Conservation (phyloP, 2,888 invertebrate species). For the Diaprepes abbreviatus region DNA sequence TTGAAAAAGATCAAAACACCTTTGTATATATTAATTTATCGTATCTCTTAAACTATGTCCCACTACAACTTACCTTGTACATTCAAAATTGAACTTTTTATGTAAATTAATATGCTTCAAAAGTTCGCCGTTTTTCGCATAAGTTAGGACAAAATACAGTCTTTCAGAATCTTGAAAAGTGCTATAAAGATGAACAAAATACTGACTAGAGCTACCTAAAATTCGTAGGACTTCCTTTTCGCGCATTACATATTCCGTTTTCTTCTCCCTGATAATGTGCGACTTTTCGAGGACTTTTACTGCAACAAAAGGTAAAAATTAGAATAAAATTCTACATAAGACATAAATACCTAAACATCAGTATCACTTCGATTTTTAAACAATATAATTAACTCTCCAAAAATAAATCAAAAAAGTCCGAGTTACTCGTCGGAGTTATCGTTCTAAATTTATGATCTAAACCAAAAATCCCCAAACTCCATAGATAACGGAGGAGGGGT, state of each 20-base stretch:
- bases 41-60: too few relatives aligned
- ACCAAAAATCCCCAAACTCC: too few relatives aligned
- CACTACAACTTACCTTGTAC: conserved; percentile 84
- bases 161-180: conserved; percentile 96
- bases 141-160: conserved; percentile 95
- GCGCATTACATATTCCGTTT: conserved; percentile 91
- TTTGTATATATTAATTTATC: too few relatives aligned
- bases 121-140: conserved; percentile 95
- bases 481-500: too few relatives aligned
- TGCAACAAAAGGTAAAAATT: conserved; percentile 73
- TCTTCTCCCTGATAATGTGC: conserved; percentile 93
- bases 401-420: too few relatives aligned
- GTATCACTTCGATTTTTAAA: too few relatives aligned
- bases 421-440: too few relatives aligned
- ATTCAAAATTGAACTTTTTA: conserved; percentile 89
- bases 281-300: conserved; percentile 98
- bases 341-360: too few relatives aligned
- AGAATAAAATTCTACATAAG: too few relatives aligned
- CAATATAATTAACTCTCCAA: too few relatives aligned
- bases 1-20: too few relatives aligned
- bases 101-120: conserved; percentile 92
- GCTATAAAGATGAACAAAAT: conserved; percentile 94
- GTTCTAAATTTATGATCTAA: too few relatives aligned
- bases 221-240: conserved; percentile 95
- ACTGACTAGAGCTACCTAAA: conserved; percentile 78